Percentiles rank a stretch among this genome's conserved stretches.
Conservation (phyloP, 1,140 invertebrate species). For the Anoplophora glabripennis region DNA sequence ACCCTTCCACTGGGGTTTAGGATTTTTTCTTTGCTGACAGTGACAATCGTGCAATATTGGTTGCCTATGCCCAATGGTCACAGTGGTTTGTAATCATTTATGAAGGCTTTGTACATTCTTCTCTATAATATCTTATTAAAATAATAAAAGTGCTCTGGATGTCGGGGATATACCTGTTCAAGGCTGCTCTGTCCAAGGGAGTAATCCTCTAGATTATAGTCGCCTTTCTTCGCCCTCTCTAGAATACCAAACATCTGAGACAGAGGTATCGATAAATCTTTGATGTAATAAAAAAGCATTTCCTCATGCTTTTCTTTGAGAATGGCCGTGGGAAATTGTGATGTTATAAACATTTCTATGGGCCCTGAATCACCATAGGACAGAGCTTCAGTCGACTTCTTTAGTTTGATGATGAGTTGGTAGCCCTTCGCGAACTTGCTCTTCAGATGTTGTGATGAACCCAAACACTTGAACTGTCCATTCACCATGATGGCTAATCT, state of each 20-base stretch:
- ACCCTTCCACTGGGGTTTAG: no score
- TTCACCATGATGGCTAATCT: conserved; percentile 86
- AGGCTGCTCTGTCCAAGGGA: conserved; percentile 77
- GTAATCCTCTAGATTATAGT: conserved; percentile 71
- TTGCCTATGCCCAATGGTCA: no score
- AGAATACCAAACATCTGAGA: conserved; percentile 69
- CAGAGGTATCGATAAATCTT: conserved; percentile 58
- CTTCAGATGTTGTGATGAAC: conserved; percentile 66
- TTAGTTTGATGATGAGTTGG: conserved; percentile 46
- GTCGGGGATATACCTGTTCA: conserved; percentile 73
- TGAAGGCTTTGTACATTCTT: no score
- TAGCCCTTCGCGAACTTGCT: conserved; percentile 60
- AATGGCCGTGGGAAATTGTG: conserved; percentile 46
- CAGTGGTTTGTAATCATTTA: no score
- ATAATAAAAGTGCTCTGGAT: no score
- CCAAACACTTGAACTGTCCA: conserved; percentile 71
- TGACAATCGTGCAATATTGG: no score
- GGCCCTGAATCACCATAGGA: conserved; percentile 19
- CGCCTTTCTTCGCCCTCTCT: conserved; percentile 56
- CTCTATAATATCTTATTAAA: no score
- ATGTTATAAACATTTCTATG: conserved; percentile 47
- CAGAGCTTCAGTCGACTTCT: conserved; percentile 25
- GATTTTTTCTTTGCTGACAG: no score
- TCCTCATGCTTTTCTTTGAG: conserved; percentile 68
- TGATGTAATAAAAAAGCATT: conserved; percentile 69